These are phyloP conservation scores for Tachystola acroxantha DNA, from an alignment of 2,888 invertebrate genomes.

Conservation along the genomic window DNA sequence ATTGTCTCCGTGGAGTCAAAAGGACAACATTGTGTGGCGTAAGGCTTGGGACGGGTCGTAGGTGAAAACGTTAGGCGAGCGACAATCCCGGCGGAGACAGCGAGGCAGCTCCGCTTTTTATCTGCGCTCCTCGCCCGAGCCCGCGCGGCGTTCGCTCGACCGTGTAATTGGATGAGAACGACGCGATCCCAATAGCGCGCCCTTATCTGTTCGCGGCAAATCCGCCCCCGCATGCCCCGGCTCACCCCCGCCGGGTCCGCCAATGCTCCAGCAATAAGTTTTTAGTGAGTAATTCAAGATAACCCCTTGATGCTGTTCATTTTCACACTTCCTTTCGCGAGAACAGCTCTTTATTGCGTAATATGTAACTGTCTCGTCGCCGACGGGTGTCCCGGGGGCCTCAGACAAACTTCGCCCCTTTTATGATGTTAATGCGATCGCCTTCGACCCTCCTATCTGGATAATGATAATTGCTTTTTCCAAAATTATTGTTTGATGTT, in stretches of 20 bases:
- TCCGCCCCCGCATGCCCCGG: constrained; percentile 46
- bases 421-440: constrained; percentile 76
- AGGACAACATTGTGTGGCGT: constrained; percentile 34
- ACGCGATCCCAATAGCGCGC: constrained; percentile 76
- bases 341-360: constrained; percentile 78
- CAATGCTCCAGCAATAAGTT: constrained; percentile 67
- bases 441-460: constrained; percentile 69
- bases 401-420: constrained; percentile 67
- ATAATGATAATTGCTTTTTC: constrained; percentile 77
- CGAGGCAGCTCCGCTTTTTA: constrained; percentile 66
- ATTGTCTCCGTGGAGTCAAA: constrained; percentile 22
- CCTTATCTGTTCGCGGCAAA: constrained; percentile 77
- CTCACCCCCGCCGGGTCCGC: constrained; percentile 36
- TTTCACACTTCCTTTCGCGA: constrained; percentile 79
- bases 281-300: constrained; percentile 79
- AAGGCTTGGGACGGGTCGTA: constrained; percentile 47
- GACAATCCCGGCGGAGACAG: constrained; percentile 75
- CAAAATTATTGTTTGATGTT: constrained; percentile 76
- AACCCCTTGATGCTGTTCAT: constrained; percentile 79
- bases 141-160: constrained; percentile 35
- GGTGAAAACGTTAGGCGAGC: constrained; percentile 69
- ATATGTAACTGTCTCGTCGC: constrained; percentile 75
- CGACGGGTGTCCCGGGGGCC: constrained; percentile 70
- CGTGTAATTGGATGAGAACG: constrained; percentile 78
- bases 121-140: constrained; percentile 69